Evolutionary conservation across 2,888 invertebrate genomes (phyloP).

Genomic region (Thecophora atra): DNA sequence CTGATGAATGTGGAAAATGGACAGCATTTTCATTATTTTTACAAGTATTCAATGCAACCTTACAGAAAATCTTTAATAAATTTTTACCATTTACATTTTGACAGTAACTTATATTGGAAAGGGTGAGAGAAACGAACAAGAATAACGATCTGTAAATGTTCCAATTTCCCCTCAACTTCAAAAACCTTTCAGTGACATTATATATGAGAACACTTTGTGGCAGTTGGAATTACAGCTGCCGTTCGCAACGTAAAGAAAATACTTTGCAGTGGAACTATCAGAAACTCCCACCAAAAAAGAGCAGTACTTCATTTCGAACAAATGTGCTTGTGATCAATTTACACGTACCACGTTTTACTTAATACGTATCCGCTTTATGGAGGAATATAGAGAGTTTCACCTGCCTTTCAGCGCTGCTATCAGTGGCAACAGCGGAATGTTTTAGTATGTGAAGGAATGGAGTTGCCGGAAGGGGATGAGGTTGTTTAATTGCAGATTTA

Average conservation of each 20-base stretch:
- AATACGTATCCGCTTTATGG: slow-evolving; percentile 21
- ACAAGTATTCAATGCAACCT: too few species aligned
- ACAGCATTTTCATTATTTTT: too few species aligned
- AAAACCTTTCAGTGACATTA: neutral
- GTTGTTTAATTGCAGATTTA: slow-evolving; percentile 10
- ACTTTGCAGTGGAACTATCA: neutral
- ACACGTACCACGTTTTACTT: neutral
- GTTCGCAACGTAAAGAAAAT: neutral
- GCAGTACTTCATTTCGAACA: neutral
- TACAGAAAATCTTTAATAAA: too few species aligned
- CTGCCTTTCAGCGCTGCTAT: neutral
- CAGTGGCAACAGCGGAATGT: neutral
- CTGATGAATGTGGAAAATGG: too few species aligned
- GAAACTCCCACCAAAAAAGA: neutral
- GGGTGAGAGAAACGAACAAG: too few species aligned
- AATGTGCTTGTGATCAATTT: slow-evolving; percentile 7
- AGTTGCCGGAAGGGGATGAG: neutral
- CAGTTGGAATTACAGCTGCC: neutral
- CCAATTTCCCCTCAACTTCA: neutral
- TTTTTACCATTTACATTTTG: too few species aligned
- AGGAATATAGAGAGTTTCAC: neutral
- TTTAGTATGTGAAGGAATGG: neutral
- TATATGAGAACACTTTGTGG: neutral
- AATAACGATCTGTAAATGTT: too few species aligned
- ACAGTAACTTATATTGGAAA: too few species aligned